phyloP scores from a whole-genome alignment of 2,888 invertebrate species.

The Gibbula magus region DNA sequence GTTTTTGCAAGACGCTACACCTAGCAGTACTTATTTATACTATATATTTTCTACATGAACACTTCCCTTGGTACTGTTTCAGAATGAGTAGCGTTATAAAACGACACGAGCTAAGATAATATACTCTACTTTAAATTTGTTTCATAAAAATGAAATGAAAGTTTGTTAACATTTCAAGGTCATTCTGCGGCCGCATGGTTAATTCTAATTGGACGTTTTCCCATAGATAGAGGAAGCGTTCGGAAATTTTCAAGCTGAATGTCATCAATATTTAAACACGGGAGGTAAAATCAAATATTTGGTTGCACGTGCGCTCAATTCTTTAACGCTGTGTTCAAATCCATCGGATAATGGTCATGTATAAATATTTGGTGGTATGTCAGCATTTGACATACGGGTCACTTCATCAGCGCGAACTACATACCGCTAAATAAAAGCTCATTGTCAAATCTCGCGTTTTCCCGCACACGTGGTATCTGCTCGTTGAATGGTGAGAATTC shows the following conservation, averaged over 20 bases:
- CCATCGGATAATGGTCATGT: not conserved
- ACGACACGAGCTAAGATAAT: too few relatives aligned
- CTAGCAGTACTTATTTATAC: too few relatives aligned
- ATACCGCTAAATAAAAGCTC: not conserved
- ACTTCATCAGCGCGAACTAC: not conserved
- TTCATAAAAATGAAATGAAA: too few relatives aligned
- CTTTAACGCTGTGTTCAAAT: not conserved
- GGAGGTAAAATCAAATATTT: not conserved
- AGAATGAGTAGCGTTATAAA: too few relatives aligned
- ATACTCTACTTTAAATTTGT: too few relatives aligned
- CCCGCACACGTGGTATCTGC: conserved; percentile 1
- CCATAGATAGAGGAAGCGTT: not conserved
- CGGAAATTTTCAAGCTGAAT: too few relatives aligned
- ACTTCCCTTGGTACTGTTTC: too few relatives aligned
- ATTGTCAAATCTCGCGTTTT: conserved; percentile 19
- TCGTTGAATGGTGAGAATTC: not conserved
- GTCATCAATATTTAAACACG: not conserved
- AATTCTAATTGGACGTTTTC: not conserved
- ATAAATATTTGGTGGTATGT: conserved; percentile 18
- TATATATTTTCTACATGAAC: too few relatives aligned
- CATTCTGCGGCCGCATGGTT: too few relatives aligned
- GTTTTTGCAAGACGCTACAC: too few relatives aligned
- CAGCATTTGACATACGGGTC: conserved; percentile 19
- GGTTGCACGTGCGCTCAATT: not conserved
- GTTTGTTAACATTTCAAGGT: too few relatives aligned